These are phyloP conservation scores for Aethes cnicana DNA, from an alignment of 2,888 invertebrate species.

Conservation along the genomic window DNA sequence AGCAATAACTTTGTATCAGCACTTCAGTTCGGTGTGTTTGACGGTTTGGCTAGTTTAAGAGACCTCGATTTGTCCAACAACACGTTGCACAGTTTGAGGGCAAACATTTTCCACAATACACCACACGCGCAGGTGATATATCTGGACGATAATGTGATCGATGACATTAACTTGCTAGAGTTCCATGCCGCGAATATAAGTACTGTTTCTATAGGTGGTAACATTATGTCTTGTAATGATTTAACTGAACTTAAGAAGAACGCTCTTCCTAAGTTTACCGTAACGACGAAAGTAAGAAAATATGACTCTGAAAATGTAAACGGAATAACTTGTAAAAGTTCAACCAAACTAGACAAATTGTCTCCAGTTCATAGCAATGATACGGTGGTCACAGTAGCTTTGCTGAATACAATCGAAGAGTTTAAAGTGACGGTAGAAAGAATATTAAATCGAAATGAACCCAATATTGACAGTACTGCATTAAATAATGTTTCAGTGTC, in stretches of 20 bases:
- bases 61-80: slow-evolving; percentile 15
- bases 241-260: slow-evolving; percentile 10
- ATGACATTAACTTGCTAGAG: slow-evolving; percentile 7
- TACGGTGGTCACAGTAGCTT: slow-evolving; percentile 5
- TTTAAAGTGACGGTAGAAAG: slow-evolving; percentile 22
- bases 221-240: slow-evolving; percentile 7
- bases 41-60: slow-evolving; percentile 16
- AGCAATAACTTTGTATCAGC: slow-evolving; percentile 13
- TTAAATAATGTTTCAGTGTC: slow-evolving; percentile 5
- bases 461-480: not conserved
- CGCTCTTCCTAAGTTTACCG: not conserved
- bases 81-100: slow-evolving; percentile 10
- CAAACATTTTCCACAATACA: slow-evolving; percentile 16
- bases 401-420: slow-evolving; percentile 8
- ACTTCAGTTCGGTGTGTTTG: slow-evolving; percentile 15
- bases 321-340: slow-evolving; percentile 25
- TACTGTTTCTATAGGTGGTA: slow-evolving; percentile 16
- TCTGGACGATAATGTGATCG: slow-evolving; percentile 18
- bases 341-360: not conserved
- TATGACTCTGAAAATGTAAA: slow-evolving; percentile 18
- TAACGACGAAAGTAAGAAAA: slow-evolving; percentile 3
- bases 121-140: not conserved
- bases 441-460: slow-evolving; percentile 13
- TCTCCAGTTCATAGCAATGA: not conserved
- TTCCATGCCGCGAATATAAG: slow-evolving; percentile 1